phyloP scores from a whole-genome alignment of 2,888 invertebrate genomes.

The Drosophila atripex region DNA sequence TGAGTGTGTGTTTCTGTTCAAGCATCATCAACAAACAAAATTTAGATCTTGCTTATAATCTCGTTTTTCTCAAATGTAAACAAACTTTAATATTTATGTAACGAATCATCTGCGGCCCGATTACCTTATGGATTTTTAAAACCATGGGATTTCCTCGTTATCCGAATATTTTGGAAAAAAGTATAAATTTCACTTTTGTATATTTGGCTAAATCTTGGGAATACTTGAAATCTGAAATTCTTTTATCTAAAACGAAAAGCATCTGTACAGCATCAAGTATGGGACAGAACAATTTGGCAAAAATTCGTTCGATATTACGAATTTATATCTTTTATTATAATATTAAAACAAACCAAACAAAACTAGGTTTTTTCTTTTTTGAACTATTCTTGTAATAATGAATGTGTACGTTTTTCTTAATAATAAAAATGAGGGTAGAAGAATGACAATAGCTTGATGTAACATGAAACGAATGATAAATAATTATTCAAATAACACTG shows the following conservation, averaged over 20 bases:
- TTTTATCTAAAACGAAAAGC: background rate
- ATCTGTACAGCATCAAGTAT: background rate
- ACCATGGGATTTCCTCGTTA: constrained; percentile 5
- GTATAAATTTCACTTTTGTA: background rate
- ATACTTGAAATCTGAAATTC: background rate
- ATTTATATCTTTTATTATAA: background rate
- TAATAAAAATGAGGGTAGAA: constrained; percentile 13
- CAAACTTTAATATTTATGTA: constrained; percentile 35
- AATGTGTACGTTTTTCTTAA: constrained; percentile 13
- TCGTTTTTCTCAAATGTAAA: constrained; percentile 26
- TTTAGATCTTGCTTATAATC: constrained; percentile 32
- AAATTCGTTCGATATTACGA: too few species aligned
- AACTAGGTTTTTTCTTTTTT: constrained; percentile 5
- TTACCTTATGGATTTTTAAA: constrained; percentile 15
- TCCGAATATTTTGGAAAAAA: background rate
- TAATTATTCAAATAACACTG: constrained; percentile 1
- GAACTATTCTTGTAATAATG: background rate
- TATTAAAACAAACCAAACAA: background rate
- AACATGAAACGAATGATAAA: constrained; percentile 16
- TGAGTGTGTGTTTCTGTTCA: constrained; percentile 10
- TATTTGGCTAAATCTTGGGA: background rate
- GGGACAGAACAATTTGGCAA: background rate
- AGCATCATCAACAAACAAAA: constrained; percentile 40
- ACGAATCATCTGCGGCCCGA: constrained; percentile 21
- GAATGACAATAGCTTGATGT: constrained; percentile 3